These are phyloP conservation scores for Spermophilus dauricus DNA, from an alignment of 2,113 vertebrate genomes.

Conservation along the genomic window DNA sequence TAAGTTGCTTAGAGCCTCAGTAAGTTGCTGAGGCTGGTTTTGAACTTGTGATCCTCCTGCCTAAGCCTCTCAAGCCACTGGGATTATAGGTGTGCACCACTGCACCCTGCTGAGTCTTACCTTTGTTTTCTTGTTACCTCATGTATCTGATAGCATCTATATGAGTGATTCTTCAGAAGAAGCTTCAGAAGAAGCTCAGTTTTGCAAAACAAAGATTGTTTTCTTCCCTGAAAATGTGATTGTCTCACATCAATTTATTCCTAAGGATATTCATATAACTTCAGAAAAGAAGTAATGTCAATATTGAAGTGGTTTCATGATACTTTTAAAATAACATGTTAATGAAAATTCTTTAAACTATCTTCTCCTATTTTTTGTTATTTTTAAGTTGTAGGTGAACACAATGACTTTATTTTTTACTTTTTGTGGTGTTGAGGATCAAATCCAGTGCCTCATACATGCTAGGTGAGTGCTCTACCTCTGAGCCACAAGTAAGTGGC, in stretches of 20 bases:
- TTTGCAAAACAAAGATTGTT: neutral
- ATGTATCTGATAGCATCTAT: neutral
- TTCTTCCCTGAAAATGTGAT: conserved; percentile 32
- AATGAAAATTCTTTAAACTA: neutral
- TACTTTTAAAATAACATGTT: conserved; percentile 1
- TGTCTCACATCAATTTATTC: conserved; percentile 24
- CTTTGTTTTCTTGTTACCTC: conserved; percentile 50
- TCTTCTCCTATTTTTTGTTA: conserved; percentile 13
- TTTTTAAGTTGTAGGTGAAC: no score
- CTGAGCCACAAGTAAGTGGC: no score
- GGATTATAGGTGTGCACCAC: no score
- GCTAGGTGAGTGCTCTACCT: no score
- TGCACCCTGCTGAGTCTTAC: no score
- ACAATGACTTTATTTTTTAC: no score
- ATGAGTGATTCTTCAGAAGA: neutral
- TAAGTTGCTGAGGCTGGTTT: no score
- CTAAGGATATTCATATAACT: conserved; percentile 12
- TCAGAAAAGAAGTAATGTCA: conserved; percentile 43
- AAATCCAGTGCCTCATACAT: no score
- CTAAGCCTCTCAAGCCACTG: no score
- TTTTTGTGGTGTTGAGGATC: no score
- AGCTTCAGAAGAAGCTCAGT: conserved; percentile 25
- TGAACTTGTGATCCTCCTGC: no score
- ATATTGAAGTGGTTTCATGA: conserved; percentile 20
- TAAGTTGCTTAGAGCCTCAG: no score